Base-by-base conservation (phyloP, 1,140 invertebrate species). In the Penaeus vannamei region DNA sequence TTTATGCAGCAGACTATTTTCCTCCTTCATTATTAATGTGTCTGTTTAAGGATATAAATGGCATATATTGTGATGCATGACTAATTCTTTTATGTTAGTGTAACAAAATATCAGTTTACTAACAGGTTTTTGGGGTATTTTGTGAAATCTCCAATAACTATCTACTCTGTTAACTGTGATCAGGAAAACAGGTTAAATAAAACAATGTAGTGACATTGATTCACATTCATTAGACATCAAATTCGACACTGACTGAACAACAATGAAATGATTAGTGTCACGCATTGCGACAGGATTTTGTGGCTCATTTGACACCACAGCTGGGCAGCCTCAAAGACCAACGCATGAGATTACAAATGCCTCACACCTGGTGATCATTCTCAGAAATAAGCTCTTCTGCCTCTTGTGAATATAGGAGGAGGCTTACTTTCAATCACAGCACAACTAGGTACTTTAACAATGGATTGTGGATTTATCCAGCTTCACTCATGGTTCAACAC, bases 141-240 rank as follows among this genome's bases (percentile, higher is more conserved):
- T 42, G 36, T 42, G 8, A 42, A 7, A 42, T 42, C 8, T 42
- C 36, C 36, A 42, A 42, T 42, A 42, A 42, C 36, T 5, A 42
- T 42, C 4, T 42, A 42, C 0, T 42, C 36, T 42, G 36, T 42
- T 42, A 12, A 59, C 46, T 46, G 60, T 14, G 19, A 42, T 46
- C 26, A 72, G 64, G 64, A 85, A 69, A 53, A 53, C 53, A 53
- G 53, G 53, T 53, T 29, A 19, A 85, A 85, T 85, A 26, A 87
- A 87, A 79, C 61, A 80, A 66, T n/a, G 53, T 19, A 42, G 1
- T 29, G 77, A 87, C 85, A 87, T 79, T 81, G 53, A 87, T 87
- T 80, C 77, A 87, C 85, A 81, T 87, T 87, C 85, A 87, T 87
- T 87, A 87, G 76, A 87, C 85, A 87, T 87, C 85, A 87, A 87